These are phyloP conservation scores for Ryuthela nishihirai DNA, from an alignment of 2,888 invertebrate species.

Conservation along the genomic window DNA sequence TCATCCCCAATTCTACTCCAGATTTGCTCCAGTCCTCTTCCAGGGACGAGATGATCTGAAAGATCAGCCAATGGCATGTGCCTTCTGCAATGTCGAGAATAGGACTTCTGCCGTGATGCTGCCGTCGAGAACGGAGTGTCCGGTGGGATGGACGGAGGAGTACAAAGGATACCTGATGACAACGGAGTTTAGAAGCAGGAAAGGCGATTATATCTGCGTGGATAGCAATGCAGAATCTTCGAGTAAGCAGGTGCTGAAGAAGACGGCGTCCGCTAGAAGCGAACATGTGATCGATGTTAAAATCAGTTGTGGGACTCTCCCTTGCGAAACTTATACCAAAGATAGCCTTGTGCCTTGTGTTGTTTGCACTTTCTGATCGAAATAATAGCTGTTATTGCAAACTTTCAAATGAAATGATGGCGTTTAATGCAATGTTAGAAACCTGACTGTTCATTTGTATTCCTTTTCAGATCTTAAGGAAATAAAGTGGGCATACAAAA, in stretches of 20 bases:
- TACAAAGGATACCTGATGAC: slow-evolving; percentile 20
- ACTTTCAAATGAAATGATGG: no score
- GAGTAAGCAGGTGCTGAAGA: not conserved
- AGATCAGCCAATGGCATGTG: slow-evolving; percentile 5
- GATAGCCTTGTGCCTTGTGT: slow-evolving; percentile 17
- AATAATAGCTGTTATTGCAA: no score
- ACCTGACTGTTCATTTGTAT: no score
- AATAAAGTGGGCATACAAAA: no score
- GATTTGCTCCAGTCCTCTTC: slow-evolving; percentile 6
- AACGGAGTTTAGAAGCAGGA: slow-evolving; percentile 15
- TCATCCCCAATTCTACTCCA: slow-evolving; percentile 22
- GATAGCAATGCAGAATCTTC: not conserved
- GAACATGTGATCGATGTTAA: slow-evolving; percentile 15
- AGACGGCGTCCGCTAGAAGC: not conserved
- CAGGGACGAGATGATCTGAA: slow-evolving; percentile 2
- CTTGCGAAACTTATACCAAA: slow-evolving; percentile 4
- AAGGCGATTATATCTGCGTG: slow-evolving; percentile 19
- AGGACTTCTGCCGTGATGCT: slow-evolving; percentile 11
- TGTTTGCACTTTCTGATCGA: slow-evolving; percentile 19
- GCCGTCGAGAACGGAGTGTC: slow-evolving; percentile 11
- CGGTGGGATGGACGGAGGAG: slow-evolving; percentile 18
- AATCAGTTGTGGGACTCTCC: slow-evolving; percentile 17
- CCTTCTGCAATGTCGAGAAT: slow-evolving; percentile 10
- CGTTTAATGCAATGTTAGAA: no score
- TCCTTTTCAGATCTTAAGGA: no score